phyloP scores from a whole-genome alignment of 2,888 invertebrate species.

The Taenaris catops region DNA sequence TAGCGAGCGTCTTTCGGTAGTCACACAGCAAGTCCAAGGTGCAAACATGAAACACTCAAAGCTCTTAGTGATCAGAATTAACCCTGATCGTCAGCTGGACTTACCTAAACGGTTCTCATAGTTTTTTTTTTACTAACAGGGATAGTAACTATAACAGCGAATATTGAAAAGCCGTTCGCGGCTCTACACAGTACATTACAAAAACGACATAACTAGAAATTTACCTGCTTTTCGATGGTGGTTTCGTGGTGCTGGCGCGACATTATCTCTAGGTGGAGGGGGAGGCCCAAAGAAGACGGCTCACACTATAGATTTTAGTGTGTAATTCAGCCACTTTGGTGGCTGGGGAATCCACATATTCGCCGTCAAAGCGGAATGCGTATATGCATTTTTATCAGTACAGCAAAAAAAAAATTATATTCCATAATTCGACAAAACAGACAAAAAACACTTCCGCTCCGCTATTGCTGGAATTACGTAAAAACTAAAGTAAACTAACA shows the following conservation, averaged over 20 bases:
- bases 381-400: too few relatives aligned
- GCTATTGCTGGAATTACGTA: too few relatives aligned
- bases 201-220: slow-evolving; percentile 24
- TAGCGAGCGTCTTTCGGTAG: slow-evolving; percentile 75
- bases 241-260: slow-evolving; percentile 64
- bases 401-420: too few relatives aligned
- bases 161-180: slow-evolving; percentile 43
- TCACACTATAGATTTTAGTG: too few relatives aligned
- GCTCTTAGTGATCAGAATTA: slow-evolving; percentile 72
- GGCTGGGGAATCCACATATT: too few relatives aligned
- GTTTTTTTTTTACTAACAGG: slow-evolving; percentile 43
- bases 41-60: slow-evolving; percentile 82
- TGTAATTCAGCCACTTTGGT: too few relatives aligned
- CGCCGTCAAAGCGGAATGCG: too few relatives aligned
- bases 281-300: too few relatives aligned
- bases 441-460: too few relatives aligned
- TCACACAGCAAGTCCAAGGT: slow-evolving; percentile 81
- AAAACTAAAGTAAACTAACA: too few relatives aligned
- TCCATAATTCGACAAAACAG: too few relatives aligned
- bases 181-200: slow-evolving; percentile 39
- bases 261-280: slow-evolving; percentile 88
- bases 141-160: slow-evolving; percentile 53
- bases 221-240: slow-evolving; percentile 73
- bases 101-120: slow-evolving; percentile 53
- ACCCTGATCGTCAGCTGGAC: slow-evolving; percentile 59